Evolutionary conservation across 2,888 invertebrate genomes (phyloP), one percentile per base, ranked within the genome.

Genomic region (Bugulina stolonifera): DNA sequence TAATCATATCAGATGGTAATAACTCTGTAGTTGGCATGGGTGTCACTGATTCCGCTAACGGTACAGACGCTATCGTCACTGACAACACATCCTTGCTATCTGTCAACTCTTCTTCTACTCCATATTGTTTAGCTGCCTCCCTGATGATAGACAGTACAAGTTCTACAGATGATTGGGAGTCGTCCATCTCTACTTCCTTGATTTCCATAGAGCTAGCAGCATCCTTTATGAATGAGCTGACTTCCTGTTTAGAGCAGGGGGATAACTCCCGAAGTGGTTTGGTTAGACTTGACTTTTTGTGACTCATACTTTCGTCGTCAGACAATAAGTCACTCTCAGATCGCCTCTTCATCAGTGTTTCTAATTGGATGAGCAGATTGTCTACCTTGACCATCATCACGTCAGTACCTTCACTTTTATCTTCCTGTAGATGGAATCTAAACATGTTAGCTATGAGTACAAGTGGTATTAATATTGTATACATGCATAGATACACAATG

Each of bases 191-290:
- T 25, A 64, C 27, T 10, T 64, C 32, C 5, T 27, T 27, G 18
- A 64, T n/a, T 5, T 64, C 64, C 64, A 64, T 64, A 14, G 25
- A 29, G 34, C 32, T 32, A 32, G 64, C 64, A 25, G 64, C 64
- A 14, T 64, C 64, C 27, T 64, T 27, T 27, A 64, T 22, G 3
- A 64, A 32, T 14, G 25, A 25, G 32, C 32, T 22, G 2, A 32
- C 64, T n/a, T 64, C 64, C n/a, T 64, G 25, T 32, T 32, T 64
- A 29, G 64, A 64, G 5, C 32, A 32, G 18, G 64, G 64, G n/a
- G 64, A 64, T 27, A 64, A 64, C 64, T 64, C 64, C 5, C 29
- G 10, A 14, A 64, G 64, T 64, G 64, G 64, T n/a, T 29, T 25
- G n/a, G 22, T 64, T 32, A 64, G 32, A 25, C 10, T 64, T 29